Conservation (phyloP, 2,113 vertebrate genomes). For the Clupea harengus region DNA sequence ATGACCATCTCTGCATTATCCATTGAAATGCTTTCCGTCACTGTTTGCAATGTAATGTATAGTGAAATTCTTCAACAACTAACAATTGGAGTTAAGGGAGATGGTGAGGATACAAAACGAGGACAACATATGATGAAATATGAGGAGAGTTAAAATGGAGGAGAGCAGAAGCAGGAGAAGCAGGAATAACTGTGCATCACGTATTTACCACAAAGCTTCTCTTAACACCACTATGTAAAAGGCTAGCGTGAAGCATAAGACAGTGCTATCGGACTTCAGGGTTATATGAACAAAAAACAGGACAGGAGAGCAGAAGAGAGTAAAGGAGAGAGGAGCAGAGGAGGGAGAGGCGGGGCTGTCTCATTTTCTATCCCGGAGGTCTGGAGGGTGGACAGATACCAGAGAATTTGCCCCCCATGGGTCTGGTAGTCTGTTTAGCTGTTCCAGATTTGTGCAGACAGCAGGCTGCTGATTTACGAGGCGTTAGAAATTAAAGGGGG, state of each 20-base stretch:
- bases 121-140: background rate
- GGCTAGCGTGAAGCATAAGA: constrained; percentile 9
- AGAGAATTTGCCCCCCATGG: constrained; percentile 50
- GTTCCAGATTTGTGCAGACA: constrained; percentile 54
- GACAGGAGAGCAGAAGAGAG: constrained; percentile 14
- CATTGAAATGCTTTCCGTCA: background rate
- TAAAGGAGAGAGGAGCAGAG: background rate
- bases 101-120: background rate
- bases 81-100: background rate
- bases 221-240: constrained; percentile 20
- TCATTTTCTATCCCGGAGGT: constrained; percentile 47
- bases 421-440: constrained; percentile 55
- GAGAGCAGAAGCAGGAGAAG: background rate
- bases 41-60: background rate
- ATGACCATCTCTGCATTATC: background rate
- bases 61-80: background rate
- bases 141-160: background rate
- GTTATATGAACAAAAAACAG: constrained; percentile 14
- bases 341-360: constrained; percentile 15
- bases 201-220: background rate
- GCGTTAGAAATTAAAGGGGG: constrained; percentile 11
- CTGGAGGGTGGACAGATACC: constrained; percentile 50
- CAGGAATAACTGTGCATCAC: background rate
- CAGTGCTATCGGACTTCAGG: background rate
- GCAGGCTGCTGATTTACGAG: constrained; percentile 14